Base-by-base conservation (phyloP, 2,888 invertebrate genomes). In the Pollenia griseotomentosa region DNA sequence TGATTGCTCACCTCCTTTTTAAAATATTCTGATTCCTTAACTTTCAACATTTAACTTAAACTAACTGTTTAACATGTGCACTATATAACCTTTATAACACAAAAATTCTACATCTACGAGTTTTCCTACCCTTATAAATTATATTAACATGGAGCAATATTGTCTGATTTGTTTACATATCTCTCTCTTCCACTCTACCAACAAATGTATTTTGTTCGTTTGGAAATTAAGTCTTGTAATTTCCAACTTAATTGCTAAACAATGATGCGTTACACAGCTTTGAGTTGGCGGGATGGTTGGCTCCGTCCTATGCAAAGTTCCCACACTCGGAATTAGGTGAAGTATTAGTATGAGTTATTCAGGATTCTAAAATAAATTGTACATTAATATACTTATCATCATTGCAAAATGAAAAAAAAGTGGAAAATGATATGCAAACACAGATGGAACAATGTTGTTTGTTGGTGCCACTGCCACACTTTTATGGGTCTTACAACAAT, bases 151-250 rank as follows among this genome's bases (percentile, higher is more conserved):
- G 9, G 3, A 53, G 51, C 66, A 78, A 85, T 77, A 85, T 66
- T 80, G 63, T 84, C 44, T 75, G 59, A 55, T n/a, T 19, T 55
- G 19, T 61, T 70, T 42, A 40, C 42, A 68, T 12, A 68, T 68
- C 23, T 57, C 33, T 51, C 53, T 12, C 7, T 53, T 53, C 11
- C 11, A 8, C 4, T 14, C 14, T 71, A 12, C 14, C 48, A 33
- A 23, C 55, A 44, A 70, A 73, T 16, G 53, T 61, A 23, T 63
- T 74, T 65, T 87, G 78, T 88, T 88, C 89, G 88, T 90, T 91
- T 90, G 90, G 53, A 83, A 80, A 87, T 85, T 80, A 79, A 82
- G 79, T 71, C 59, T 82, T 83, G 79, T 83, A 74, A 70, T 75
- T 84, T 81, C 83, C 84, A 63, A 73, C 85, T 85, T 88, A 87